Base-by-base conservation (phyloP, 2,113 vertebrate genomes). In the Mesembrinibis cayennensis region DNA sequence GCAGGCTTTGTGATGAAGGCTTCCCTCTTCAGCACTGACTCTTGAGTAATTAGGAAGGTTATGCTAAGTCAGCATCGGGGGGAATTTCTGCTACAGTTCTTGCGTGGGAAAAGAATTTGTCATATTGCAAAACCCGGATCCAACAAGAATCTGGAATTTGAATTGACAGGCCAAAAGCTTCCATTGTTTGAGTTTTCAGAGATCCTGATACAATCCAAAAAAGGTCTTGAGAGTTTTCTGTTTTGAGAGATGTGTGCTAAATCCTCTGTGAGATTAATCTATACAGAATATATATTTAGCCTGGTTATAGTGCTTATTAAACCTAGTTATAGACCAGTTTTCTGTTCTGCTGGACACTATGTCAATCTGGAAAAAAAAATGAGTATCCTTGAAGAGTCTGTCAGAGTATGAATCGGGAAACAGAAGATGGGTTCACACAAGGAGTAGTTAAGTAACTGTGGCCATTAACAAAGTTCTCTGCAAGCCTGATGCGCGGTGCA, bases 31-130 rank as follows among this genome's bases (percentile, higher is more conserved):
- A 67, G 16, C 42, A 1, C 6, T 45, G 59, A 17, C 63, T 70
- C 22, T 22, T 15, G 72, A 76, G 34, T 42, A 32, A n/a, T 72
- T 62, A 55, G 63, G 63, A 58, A 90, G 45, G 74, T 83, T 88
- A 7, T 56, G 36, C 70, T 52, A 40, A 80, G 25, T 52, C 82
- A 72, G 73, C 80, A 40, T 55, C 5, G 44, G 32, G 23, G 52
- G 42, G n/a, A 70, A 73, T 93, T 93, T 74, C 69, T 96, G 22
- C 71, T 86, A 5, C 45, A 32, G 50, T 70, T 88, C 53, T 74
- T 52, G 34, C 73, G 88, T 91, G 87, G 91, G 92, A 84, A 82
- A 76, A 90, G 61, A 89, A 89, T 82, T 91, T 87, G 87, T 91
- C 26, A 3, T 44, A 6, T 44, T 76, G 36, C n/a, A 83, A 80